Evolutionary conservation across 2,888 invertebrate genomes (phyloP).

Genomic region (Argyra leucocephala): DNA sequence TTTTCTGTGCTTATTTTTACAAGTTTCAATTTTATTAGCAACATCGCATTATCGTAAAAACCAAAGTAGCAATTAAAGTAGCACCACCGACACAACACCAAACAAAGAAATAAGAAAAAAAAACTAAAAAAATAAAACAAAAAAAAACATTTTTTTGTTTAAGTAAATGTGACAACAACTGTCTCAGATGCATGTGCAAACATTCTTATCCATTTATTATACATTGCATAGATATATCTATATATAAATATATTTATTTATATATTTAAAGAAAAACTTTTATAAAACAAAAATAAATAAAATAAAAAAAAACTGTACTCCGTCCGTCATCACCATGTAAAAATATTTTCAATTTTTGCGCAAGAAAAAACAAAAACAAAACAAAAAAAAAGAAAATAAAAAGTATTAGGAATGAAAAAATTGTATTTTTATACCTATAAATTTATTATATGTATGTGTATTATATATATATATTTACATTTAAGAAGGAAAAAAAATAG

Average conservation of each 20-base stretch:
- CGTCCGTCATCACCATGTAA: neutral
- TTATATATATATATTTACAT: too few relatives aligned
- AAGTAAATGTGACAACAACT: too few relatives aligned
- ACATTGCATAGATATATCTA: neutral
- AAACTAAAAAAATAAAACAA: too few relatives aligned
- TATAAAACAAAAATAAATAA: neutral
- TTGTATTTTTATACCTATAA: neutral
- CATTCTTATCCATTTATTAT: neutral
- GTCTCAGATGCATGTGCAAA: too few relatives aligned
- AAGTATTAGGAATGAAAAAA: neutral
- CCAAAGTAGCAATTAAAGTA: too few relatives aligned
- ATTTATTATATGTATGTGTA: neutral
- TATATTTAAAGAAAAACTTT: neutral
- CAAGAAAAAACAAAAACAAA: neutral
- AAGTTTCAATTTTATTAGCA: too few relatives aligned
- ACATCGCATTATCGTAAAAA: too few relatives aligned
- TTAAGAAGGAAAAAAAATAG: neutral
- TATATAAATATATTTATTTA: neutral
- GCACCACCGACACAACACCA: too few relatives aligned
- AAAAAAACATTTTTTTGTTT: too few relatives aligned
- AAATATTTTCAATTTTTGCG: constrained; percentile 1
- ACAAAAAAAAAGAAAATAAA: neutral
- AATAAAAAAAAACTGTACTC: neutral
- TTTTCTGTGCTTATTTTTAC: too few relatives aligned
- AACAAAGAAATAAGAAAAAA: too few relatives aligned